Evolutionary conservation across 2,888 invertebrate genomes (phyloP).

Genomic region (Choreutis nemorana): DNA sequence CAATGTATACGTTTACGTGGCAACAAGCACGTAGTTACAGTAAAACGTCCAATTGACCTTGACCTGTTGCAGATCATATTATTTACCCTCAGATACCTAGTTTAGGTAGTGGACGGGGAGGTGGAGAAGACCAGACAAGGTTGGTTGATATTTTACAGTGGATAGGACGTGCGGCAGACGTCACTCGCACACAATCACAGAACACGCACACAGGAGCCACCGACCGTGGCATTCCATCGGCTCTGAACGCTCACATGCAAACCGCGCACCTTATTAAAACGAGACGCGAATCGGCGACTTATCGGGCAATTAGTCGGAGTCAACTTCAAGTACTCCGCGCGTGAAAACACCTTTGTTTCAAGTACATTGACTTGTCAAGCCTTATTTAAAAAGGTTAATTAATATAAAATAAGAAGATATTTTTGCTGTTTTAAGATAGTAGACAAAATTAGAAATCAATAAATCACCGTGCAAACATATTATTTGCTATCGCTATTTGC

Average conservation of each 20-base stretch:
- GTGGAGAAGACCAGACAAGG: conserved; percentile 22
- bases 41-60: conserved; percentile 23
- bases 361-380: conserved; percentile 35
- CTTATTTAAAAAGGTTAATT: too few relatives aligned
- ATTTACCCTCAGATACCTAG: conserved; percentile 23
- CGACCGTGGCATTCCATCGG: conserved; percentile 64
- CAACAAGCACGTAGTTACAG: conserved; percentile 51
- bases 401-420: too few relatives aligned
- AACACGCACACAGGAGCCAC: conserved; percentile 28
- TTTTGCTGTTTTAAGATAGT: too few relatives aligned
- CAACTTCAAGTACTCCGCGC: conserved; percentile 45
- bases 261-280: conserved; percentile 65
- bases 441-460: too few relatives aligned
- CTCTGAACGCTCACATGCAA: conserved; percentile 51
- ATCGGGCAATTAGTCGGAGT: conserved; percentile 64
- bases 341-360: conserved; percentile 27
- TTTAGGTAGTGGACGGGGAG: conserved; percentile 20
- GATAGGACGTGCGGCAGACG: conserved; percentile 51
- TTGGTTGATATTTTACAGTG: conserved; percentile 23
- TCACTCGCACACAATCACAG: conserved; percentile 46
- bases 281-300: conserved; percentile 66
- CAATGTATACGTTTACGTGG: conserved; percentile 48
- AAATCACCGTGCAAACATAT: too few relatives aligned
- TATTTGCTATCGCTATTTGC: neutral
- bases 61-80: conserved; percentile 35